These are phyloP conservation scores for Lophius americanus DNA, from an alignment of 2,797 vertebrate genomes.

Conservation along the genomic window DNA sequence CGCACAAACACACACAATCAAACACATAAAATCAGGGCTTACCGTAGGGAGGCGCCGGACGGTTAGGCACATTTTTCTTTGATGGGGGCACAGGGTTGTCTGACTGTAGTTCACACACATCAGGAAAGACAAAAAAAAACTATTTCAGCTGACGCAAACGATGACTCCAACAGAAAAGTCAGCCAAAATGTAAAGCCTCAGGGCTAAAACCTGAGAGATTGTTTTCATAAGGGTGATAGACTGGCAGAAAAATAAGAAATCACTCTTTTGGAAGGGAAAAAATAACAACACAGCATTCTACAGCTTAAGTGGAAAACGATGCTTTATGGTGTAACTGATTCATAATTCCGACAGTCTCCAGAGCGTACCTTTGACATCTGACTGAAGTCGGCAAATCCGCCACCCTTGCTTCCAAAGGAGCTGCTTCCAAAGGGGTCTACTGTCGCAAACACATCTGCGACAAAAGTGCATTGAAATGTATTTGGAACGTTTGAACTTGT, in stretches of 20 bases:
- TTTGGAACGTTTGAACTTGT: constrained; percentile 58
- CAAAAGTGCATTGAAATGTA: constrained; percentile 51
- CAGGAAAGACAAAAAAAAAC: constrained; percentile 17
- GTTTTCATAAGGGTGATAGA: constrained; percentile 45
- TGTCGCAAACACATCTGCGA: constrained; percentile 90
- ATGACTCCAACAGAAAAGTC: constrained; percentile 37
- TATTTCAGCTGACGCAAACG: constrained; percentile 20
- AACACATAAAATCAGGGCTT: constrained; percentile 62
- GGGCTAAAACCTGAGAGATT: constrained; percentile 18
- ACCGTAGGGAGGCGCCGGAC: constrained; percentile 95
- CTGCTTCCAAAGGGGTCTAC: constrained; percentile 88
- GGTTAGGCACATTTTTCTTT: constrained; percentile 90
- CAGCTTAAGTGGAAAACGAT: constrained; percentile 46
- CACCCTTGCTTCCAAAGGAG: constrained; percentile 83
- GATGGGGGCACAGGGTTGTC: constrained; percentile 89
- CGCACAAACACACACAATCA: background rate
- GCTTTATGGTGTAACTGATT: constrained; percentile 57
- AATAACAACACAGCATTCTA: constrained; percentile 39
- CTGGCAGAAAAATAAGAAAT: constrained; percentile 47
- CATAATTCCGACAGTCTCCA: constrained; percentile 42
- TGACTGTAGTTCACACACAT: constrained; percentile 82
- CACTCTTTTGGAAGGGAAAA: constrained; percentile 32
- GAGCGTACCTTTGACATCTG: constrained; percentile 95
- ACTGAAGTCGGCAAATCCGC: constrained; percentile 96
- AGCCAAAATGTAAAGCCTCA: constrained; percentile 30